Base-by-base conservation (phyloP, 2,888 invertebrate genomes). In the Dorcus hopei region DNA sequence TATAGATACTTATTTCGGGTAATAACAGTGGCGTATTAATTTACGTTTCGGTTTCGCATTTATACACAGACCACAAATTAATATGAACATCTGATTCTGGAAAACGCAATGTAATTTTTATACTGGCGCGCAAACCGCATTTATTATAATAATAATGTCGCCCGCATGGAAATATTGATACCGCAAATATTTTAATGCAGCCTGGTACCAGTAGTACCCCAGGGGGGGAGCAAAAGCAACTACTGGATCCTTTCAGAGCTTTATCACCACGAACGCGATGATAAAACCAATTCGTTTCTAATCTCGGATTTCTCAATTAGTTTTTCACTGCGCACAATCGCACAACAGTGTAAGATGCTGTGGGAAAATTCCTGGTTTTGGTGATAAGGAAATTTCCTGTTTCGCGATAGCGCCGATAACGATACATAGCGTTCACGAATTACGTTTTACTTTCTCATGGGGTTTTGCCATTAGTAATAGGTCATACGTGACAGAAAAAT, bases 321-420 rank as follows among this genome's bases (percentile, higher is more conserved):
- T 45, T 11, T 11, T 45, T 9, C 19, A 19, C 45, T 45, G 41
- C 14, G 16, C 45, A 11, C 23, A 11, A 9, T 9, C 9, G 11
- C 45, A n/a, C 3, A 9, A 19, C 45, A 19, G 43, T 41, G 38
- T 54, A 58, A 58, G 58, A 58, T 54, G 54, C 58, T 58, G 58
- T 58, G 58, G 58, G 53, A 58, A 58, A 53, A 49, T 48, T 58
- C 49, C 53, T 49, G 58, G 49, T 47, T 54, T 54, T 45, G 38
- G 16, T 47, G 58, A 58, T 58, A 58, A 58, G 39, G 54, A 53
- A 52, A 58, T 58, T 58, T 58, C 58, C 58, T 57, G 57, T 57
- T 57, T 47, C 9, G 51, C 57, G 57, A 52, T 57, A 57, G 50
- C 38, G 38, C 39, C 57, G 57, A 57, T 57, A 57, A 57, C 51